Base-by-base conservation (phyloP, 2,888 invertebrate species). In the Limnephilus rhombicus region DNA sequence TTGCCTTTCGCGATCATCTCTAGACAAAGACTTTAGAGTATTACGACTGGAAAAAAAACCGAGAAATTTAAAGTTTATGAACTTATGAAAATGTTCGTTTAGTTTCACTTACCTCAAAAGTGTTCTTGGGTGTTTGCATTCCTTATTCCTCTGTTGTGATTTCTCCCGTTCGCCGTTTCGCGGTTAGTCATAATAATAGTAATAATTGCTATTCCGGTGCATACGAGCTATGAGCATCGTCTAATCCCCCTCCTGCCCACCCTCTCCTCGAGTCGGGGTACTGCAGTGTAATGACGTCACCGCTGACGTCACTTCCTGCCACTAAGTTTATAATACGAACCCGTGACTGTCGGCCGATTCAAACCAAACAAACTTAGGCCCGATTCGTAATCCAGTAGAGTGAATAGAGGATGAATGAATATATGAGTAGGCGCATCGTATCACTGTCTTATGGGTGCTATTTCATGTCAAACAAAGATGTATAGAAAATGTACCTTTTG, bases 251-350 rank as follows among this genome's bases (percentile, higher is more conserved):
- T 12, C 12, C 45, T 45, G 0, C 37, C 41, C 41, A 0, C 29
- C 29, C 34, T 12, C 82, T 29, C 37, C 80, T 85, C 45, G 29
- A 11, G 85, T 82, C 31, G 9, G 49, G 85, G 45, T 87, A 86
- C 91, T 92, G 92, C 89, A 91, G 89, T 85, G 85, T 24, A 31
- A 12, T 91, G 89, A 92, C 92, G 91, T 92, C 92, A 92, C 83
- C 45, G 82, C 82, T 83, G 68, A 91, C 91, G 91, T 91, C 89
- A 91, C 83, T 91, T 91, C 91, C 92, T 91, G 91, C 85, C 89
- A 88, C 68, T 80, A 53, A 53, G 53, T 53, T 53, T 31, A 45
- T 86, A 45, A 82, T 34, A 31, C 29, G 82, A 31, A 82, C 34
- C 18, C 34, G 29, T 18, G 29, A 31, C 34, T 34, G 82, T 11